Percentiles rank a stretch among this genome's conserved stretches.
These are phyloP conservation scores for Cantharis nigra DNA, from an alignment of 2,888 invertebrate genomes.

Conservation along the genomic window DNA sequence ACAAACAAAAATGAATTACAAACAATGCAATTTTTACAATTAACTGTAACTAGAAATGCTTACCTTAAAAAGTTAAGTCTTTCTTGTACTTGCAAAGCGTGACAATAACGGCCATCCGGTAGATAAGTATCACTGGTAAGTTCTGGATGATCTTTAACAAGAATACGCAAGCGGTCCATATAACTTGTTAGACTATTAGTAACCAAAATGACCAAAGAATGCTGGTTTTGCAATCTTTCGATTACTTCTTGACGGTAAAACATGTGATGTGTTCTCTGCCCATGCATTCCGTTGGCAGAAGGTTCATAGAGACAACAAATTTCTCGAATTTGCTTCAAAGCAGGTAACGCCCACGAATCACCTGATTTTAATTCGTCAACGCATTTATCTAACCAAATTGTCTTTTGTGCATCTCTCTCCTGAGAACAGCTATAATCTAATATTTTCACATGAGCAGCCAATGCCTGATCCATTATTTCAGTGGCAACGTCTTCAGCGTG, in stretches of 20 bases:
- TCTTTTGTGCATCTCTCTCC: conserved; percentile 94
- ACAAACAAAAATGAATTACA: not conserved
- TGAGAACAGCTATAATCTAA: conserved; percentile 97
- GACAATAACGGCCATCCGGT: conserved; percentile 89
- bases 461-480: conserved; percentile 96
- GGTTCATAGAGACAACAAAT: conserved; percentile 94
- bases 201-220: conserved; percentile 90
- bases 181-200: conserved; percentile 90
- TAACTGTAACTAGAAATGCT: not conserved
- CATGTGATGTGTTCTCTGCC: conserved; percentile 62
- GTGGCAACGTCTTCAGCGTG: conserved; percentile 95
- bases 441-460: conserved; percentile 94
- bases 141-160: conserved; percentile 72
- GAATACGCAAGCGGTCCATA: conserved; percentile 81
- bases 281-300: conserved; percentile 63
- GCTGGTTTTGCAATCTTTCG: conserved; percentile 87
- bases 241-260: conserved; percentile 67
- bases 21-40: too few species aligned
- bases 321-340: conserved; percentile 92
- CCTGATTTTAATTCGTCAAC: conserved; percentile 91
- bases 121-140: conserved; percentile 78
- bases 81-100: conserved; percentile 91
- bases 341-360: conserved; percentile 92
- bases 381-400: conserved; percentile 91
- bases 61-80: conserved; percentile 82